phyloP scores from a whole-genome alignment of 2,797 vertebrate genomes.

The Eleutherodactylus coqui region DNA sequence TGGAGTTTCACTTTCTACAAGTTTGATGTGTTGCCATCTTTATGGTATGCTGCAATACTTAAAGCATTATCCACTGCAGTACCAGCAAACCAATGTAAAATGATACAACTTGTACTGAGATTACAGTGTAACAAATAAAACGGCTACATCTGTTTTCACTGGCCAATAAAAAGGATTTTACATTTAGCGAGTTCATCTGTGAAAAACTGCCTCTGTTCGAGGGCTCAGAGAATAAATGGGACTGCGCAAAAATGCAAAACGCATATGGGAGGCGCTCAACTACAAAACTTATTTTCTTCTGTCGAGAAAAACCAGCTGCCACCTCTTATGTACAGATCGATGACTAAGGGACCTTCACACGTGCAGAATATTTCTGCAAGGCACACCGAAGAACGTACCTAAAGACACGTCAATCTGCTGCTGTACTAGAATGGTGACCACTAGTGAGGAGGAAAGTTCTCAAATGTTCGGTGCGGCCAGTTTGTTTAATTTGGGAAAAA shows the following conservation, averaged over 20 bases:
- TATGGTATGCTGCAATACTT: not conserved
- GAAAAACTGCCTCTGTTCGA: not conserved
- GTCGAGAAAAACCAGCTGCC: slow-evolving; percentile 22
- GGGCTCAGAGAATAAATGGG: not conserved
- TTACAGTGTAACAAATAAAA: not conserved
- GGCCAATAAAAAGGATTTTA: not conserved
- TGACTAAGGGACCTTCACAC: too few relatives aligned
- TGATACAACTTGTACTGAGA: not conserved
- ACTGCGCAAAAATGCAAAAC: not conserved
- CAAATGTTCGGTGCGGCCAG: too few relatives aligned
- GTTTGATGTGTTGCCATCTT: too few relatives aligned
- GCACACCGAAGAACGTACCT: too few relatives aligned
- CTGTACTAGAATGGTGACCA: too few relatives aligned
- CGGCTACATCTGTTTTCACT: not conserved
- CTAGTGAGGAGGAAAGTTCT: too few relatives aligned
- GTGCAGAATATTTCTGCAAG: too few relatives aligned
- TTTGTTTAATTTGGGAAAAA: too few relatives aligned
- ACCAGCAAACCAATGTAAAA: not conserved
- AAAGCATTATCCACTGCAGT: not conserved
- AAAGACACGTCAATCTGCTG: too few relatives aligned
- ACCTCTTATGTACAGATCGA: not conserved
- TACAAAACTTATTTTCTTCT: not conserved
- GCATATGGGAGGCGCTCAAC: slow-evolving; percentile 11
- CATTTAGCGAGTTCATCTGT: not conserved
- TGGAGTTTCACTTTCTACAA: too few relatives aligned